A percentile compares a stretch with the other conserved stretches of the same genome.
phyloP scores from a whole-genome alignment of 2,113 vertebrate species.

The Paracanthobrama guichenoti region DNA sequence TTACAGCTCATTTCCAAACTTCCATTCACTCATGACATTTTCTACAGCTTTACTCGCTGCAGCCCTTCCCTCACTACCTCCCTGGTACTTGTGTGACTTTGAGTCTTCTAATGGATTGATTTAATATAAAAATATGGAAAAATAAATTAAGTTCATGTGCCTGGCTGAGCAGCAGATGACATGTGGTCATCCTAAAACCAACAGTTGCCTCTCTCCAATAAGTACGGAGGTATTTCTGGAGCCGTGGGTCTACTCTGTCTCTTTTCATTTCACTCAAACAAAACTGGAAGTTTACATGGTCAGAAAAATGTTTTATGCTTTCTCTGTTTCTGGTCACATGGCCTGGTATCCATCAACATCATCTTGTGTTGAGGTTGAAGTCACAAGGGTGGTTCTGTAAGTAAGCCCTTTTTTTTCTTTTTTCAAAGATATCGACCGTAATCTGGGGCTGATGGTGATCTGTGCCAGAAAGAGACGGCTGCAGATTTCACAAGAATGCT shows the following conservation, averaged over 20 bases:
- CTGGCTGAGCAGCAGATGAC: background rate
- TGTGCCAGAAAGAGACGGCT: constrained; percentile 63
- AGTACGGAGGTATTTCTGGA: constrained; percentile 30
- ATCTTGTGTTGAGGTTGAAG: constrained; percentile 41
- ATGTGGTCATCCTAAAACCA: constrained; percentile 29
- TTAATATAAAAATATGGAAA: constrained; percentile 50
- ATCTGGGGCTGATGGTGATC: constrained; percentile 55
- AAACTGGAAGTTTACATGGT: constrained; percentile 29
- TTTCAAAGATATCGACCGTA: constrained; percentile 27
- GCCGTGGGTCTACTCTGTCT: background rate
- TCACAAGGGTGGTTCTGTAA: constrained; percentile 47
- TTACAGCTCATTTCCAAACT: constrained; percentile 71
- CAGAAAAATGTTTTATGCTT: constrained; percentile 38
- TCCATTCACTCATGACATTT: constrained; percentile 63
- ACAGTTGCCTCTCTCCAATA: constrained; percentile 1
- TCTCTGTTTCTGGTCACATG: constrained; percentile 33
- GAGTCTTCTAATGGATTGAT: constrained; percentile 52
- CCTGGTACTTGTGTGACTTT: constrained; percentile 41
- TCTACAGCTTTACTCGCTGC: constrained; percentile 44
- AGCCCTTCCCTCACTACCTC: constrained; percentile 41
- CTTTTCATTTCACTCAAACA: constrained; percentile 29
- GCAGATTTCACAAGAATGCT: constrained; percentile 66
- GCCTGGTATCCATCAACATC: background rate
- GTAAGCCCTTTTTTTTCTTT: constrained; percentile 24
- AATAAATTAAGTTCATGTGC: constrained; percentile 25